Evolutionary conservation across 2,113 vertebrate genomes (phyloP), one percentile per base, ranked within the genome.

Genomic region (Anser cygnoides): DNA sequence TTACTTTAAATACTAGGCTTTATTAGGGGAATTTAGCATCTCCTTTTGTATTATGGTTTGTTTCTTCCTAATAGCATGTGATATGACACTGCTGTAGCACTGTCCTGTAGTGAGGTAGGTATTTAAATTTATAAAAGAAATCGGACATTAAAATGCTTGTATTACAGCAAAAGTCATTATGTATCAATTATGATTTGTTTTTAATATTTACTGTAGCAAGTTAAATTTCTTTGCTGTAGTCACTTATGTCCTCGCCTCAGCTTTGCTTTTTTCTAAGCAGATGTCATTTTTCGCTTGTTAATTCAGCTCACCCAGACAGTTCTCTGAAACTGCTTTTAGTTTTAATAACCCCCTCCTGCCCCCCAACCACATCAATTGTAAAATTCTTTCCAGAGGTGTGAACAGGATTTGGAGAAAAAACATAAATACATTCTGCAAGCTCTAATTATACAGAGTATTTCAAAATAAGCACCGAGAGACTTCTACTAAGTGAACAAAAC

Each of bases 401-500:
- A 90, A 94, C 41, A 92, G 43, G 49, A 97, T 93, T 61, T 77
- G 39, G 37, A 68, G 7, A 7, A 3, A 10, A 21, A 18, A 6
- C 31, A 61, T 6, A 50, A 35, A 92, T 81, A 96, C 96, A 95
- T 94, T 94, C 57, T 93, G 54, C 39, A 87, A 94, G 52, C 49
- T 66, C 55, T 96, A 95, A 95, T 96, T 97, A 90, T 41, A 87
- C 46, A 84, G 83, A 87, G 50, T 78, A 93, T 81, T 95, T 95
- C 91, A 87, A 96, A 97, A 96, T 58, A 93, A 95, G 62, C 67
- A 96, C n/a, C 71, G 80, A 91, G 90, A 96, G 87, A 94, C 75
- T 92, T 97, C 82, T 96, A 77, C 57, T 78, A 43, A 49, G 31
- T 39, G 62, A 94, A 91, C 20, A 93, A 96, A 97, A 87, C 37